Conservation (phyloP, 2,888 invertebrate genomes). For the Standfussiana lucernea region DNA sequence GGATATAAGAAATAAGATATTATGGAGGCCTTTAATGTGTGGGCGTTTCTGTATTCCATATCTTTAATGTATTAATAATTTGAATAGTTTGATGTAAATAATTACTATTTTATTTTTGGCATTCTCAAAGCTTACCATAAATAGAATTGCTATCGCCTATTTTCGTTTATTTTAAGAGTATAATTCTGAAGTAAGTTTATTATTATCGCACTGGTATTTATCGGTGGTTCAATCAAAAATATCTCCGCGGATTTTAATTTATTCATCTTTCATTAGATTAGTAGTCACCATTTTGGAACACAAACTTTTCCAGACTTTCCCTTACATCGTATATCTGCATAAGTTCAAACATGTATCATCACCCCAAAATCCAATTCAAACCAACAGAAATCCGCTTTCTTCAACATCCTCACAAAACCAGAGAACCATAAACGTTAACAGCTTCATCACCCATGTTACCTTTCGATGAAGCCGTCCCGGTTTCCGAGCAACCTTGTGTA, state of each 20-base stretch:
- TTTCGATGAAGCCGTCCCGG: conserved; percentile 34
- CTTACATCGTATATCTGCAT: background rate
- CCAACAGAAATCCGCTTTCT: background rate
- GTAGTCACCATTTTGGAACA: background rate
- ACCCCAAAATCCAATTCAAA: background rate
- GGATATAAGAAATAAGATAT: conserved; percentile 8
- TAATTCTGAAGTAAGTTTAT: background rate
- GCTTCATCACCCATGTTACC: conserved; percentile 26
- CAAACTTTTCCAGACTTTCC: background rate
- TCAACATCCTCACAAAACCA: background rate
- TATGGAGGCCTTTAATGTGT: background rate
- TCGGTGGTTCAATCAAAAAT: background rate
- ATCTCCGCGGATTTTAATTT: background rate
- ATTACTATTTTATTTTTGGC: background rate
- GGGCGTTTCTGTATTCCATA: too few relatives aligned
- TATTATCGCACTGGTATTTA: background rate
- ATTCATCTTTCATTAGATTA: background rate
- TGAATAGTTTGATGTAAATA: too few relatives aligned
- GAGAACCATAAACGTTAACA: conserved; percentile 12
- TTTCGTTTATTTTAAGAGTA: background rate
- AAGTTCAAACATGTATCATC: background rate
- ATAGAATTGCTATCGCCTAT: background rate
- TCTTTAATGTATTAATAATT: too few relatives aligned
- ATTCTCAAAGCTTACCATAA: background rate
- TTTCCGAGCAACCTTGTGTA: conserved; percentile 38